phyloP scores from a whole-genome alignment of 1,140 invertebrate genomes.

The Drosophila melanica region DNA sequence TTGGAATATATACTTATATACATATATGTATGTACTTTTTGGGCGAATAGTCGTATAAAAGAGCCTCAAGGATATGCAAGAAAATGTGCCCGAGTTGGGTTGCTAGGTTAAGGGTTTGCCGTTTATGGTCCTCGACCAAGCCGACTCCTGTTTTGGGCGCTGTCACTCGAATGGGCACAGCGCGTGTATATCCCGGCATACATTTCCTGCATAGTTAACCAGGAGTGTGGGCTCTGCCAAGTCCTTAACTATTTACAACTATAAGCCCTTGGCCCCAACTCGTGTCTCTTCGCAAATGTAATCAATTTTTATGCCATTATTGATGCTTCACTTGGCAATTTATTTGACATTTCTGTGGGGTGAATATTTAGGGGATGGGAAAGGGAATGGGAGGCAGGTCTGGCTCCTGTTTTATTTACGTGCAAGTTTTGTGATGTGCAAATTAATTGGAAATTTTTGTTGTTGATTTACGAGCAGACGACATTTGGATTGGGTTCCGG shows the following conservation, averaged over 20 bases:
- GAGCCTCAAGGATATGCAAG: constrained; percentile 68
- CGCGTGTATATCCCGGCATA: constrained; percentile 10
- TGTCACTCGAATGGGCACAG: background rate
- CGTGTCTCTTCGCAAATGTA: constrained; percentile 58
- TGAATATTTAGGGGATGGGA: background rate
- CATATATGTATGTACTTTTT: constrained; percentile 32
- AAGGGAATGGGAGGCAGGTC: background rate
- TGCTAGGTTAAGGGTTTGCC: constrained; percentile 12
- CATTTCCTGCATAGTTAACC: constrained; percentile 64
- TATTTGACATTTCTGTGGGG: constrained; percentile 37
- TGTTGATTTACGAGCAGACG: constrained; percentile 53
- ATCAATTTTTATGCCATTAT: constrained; percentile 81
- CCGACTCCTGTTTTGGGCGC: constrained; percentile 5
- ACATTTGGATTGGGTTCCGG: constrained; percentile 58
- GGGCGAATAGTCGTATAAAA: constrained; percentile 24
- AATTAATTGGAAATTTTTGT: constrained; percentile 77
- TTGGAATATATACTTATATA: constrained; percentile 39
- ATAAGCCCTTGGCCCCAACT: constrained; percentile 21
- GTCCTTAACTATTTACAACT: constrained; percentile 57
- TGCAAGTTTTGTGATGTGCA: constrained; percentile 60
- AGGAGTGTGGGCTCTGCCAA: constrained; percentile 10
- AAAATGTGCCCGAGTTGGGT: constrained; percentile 47
- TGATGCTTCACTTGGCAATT: constrained; percentile 75
- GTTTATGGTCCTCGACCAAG: constrained; percentile 4
- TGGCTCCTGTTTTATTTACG: constrained; percentile 52